phyloP scores from a whole-genome alignment of 2,888 invertebrate species.

The Melieria omissa region DNA sequence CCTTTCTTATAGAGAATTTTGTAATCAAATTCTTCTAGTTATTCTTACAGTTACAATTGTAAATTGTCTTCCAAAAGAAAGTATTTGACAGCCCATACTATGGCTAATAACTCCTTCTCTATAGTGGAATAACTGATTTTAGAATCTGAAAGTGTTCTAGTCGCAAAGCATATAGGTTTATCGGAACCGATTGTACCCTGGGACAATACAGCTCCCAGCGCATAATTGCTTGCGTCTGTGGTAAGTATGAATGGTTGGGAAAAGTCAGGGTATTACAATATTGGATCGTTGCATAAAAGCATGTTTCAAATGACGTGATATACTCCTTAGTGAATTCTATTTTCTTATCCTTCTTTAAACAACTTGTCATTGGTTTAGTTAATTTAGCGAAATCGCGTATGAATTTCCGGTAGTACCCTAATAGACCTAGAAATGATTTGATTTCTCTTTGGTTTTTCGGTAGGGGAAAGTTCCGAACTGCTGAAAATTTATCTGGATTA shows the following conservation, averaged over 20 bases:
- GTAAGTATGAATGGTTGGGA: constrained; percentile 51
- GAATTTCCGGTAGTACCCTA: neutral
- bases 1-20: constrained; percentile 47
- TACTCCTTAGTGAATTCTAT: constrained; percentile 9
- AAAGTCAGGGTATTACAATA: neutral
- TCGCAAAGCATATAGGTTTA: constrained; percentile 3
- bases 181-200: neutral
- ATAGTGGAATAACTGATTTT: constrained; percentile 8
- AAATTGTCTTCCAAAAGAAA: constrained; percentile 7
- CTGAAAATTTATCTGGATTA: constrained; percentile 28
- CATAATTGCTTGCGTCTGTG: constrained; percentile 52
- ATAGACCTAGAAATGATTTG: constrained; percentile 20
- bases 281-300: constrained; percentile 38
- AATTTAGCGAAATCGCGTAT: constrained; percentile 4
- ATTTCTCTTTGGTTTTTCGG: constrained; percentile 23
- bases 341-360: constrained; percentile 34
- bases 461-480: constrained; percentile 19
- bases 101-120: constrained; percentile 9
- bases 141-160: neutral
- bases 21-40: constrained; percentile 53
- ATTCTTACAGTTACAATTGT: constrained; percentile 38
- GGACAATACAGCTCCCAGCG: neutral
- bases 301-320: constrained; percentile 37
- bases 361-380: constrained; percentile 37
- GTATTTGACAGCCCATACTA: constrained; percentile 1